Conservation (phyloP, 2,113 vertebrate species). For the Rhinichthys klamathensis region DNA sequence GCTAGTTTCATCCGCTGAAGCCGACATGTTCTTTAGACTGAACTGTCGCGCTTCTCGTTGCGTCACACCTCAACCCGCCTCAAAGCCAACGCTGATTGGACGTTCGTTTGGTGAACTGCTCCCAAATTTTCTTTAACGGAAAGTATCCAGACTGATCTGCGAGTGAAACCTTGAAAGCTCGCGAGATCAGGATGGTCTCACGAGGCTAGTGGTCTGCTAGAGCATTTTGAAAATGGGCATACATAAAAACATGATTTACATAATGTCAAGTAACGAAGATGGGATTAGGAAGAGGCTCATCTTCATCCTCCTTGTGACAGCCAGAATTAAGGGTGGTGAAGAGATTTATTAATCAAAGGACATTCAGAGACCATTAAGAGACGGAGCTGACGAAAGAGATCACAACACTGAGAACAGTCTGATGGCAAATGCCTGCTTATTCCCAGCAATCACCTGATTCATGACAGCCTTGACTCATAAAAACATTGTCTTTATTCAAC, state of each 20-base stretch:
- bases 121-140: too few species aligned
- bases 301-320: neutral
- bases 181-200: too few species aligned
- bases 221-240: neutral
- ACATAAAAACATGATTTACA: neutral
- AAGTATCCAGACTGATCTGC: too few species aligned
- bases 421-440: constrained; percentile 5
- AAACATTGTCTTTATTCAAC: neutral
- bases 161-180: too few species aligned
- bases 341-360: constrained; percentile 3
- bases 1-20: too few species aligned
- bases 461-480: neutral
- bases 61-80: too few species aligned
- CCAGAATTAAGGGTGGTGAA: neutral
- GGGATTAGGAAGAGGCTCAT: neutral
- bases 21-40: too few species aligned
- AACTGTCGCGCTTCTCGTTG: too few species aligned
- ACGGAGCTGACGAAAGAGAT: neutral
- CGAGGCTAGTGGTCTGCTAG: too few species aligned
- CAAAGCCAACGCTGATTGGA: too few species aligned
- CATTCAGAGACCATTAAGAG: constrained; percentile 20
- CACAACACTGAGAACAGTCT: neutral
- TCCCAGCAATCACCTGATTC: neutral
- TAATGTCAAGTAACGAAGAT: neutral
- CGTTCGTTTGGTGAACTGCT: too few species aligned